phyloP scores from a whole-genome alignment of 2,888 invertebrate species.

The Rutpela maculata region DNA sequence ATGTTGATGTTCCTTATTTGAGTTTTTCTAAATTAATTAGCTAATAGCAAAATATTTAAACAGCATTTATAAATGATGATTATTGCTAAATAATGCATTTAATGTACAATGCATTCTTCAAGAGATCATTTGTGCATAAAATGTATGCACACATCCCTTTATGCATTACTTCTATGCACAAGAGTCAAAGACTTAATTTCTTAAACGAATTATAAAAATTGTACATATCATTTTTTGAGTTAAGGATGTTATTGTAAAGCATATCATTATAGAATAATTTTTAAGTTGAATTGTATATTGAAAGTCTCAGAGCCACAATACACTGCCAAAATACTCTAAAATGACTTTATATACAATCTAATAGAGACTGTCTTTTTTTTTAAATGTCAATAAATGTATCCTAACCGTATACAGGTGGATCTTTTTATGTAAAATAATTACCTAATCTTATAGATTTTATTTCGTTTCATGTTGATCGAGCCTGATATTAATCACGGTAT shows the following conservation, averaged over 20 bases:
- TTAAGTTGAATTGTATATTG: constrained; percentile 66
- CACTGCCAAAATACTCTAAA: constrained; percentile 69
- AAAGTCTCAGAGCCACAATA: constrained; percentile 68
- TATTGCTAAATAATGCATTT: background rate
- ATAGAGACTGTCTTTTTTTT: constrained; percentile 45
- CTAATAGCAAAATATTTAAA: background rate
- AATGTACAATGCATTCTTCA: background rate
- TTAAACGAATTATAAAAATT: constrained; percentile 54
- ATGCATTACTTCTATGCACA: constrained; percentile 35
- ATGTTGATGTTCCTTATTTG: no score
- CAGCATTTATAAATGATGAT: background rate
- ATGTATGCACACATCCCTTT: constrained; percentile 26
- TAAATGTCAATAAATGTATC: constrained; percentile 38
- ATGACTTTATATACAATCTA: constrained; percentile 43
- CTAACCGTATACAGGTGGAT: constrained; percentile 26
- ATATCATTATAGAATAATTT: constrained; percentile 61
- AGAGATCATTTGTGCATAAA: constrained; percentile 18
- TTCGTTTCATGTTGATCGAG: background rate
- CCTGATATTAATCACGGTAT: background rate
- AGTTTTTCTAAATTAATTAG: background rate
- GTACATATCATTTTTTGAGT: constrained; percentile 67
- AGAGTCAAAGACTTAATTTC: constrained; percentile 56
- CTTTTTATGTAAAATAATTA: constrained; percentile 26
- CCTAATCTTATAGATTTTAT: background rate
- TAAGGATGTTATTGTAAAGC: constrained; percentile 60